A percentile compares a stretch with the other conserved stretches of the same genome.
phyloP scores from a whole-genome alignment of 1,140 invertebrate genomes.

The Drosophila kanapiae region DNA sequence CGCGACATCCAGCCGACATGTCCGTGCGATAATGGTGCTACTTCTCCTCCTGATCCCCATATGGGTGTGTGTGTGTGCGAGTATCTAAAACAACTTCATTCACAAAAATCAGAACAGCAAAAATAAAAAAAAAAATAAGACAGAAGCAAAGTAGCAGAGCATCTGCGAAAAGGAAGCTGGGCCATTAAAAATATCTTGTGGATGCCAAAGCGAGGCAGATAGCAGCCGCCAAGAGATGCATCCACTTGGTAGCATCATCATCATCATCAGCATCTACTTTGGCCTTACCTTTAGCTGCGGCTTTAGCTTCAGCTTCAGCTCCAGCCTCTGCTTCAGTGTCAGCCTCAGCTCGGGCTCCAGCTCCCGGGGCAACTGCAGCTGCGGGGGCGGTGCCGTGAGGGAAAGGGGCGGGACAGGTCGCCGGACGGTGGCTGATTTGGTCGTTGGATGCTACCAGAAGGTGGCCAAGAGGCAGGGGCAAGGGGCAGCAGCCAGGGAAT shows the following conservation, averaged over 20 bases:
- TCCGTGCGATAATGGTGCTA: slow-evolving; percentile 80
- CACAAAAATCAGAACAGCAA: slow-evolving; percentile 78
- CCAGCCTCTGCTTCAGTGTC: neutral
- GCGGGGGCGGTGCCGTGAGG: slow-evolving; percentile 59
- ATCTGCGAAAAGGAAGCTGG: slow-evolving; percentile 74
- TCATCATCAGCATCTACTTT: slow-evolving; percentile 27
- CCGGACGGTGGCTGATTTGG: slow-evolving; percentile 30
- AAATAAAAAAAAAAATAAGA: slow-evolving; percentile 12
- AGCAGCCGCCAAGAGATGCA: slow-evolving; percentile 52
- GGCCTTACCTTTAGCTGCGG: slow-evolving; percentile 13
- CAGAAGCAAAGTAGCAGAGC: slow-evolving; percentile 33
- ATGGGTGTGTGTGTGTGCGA: slow-evolving; percentile 3
- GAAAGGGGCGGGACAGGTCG: slow-evolving; percentile 24
- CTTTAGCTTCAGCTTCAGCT: slow-evolving; percentile 9
- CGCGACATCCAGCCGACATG: slow-evolving; percentile 74
- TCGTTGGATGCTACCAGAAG: slow-evolving; percentile 17
- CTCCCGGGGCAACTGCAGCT: slow-evolving; percentile 35
- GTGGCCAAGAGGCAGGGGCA: slow-evolving; percentile 4
- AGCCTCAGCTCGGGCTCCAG: slow-evolving; percentile 1
- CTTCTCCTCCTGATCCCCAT: slow-evolving; percentile 32
- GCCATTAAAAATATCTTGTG: slow-evolving; percentile 83
- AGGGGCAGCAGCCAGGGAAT: slow-evolving; percentile 37
- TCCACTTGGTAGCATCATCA: slow-evolving; percentile 51
- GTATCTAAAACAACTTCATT: slow-evolving; percentile 79
- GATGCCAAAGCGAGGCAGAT: slow-evolving; percentile 74